These are phyloP conservation scores for Drosophila parabipectinata DNA, from an alignment of 1,140 invertebrate species.

Conservation along the genomic window DNA sequence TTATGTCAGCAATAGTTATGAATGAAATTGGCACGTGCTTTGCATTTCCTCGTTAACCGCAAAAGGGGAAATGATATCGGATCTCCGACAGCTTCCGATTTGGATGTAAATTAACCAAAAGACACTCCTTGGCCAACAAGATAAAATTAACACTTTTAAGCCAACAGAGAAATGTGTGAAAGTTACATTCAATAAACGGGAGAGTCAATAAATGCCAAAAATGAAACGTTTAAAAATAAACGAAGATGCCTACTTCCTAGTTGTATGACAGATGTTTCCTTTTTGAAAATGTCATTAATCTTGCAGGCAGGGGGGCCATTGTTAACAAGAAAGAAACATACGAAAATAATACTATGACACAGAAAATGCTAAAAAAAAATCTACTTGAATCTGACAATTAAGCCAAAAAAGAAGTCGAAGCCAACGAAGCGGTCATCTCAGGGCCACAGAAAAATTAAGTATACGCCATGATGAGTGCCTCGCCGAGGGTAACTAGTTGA, in stretches of 20 bases:
- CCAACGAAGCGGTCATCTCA: slow-evolving; percentile 50
- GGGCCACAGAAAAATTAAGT: slow-evolving; percentile 40
- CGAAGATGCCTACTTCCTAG: slow-evolving; percentile 39
- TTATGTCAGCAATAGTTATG: neutral
- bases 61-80: neutral
- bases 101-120: slow-evolving; percentile 19
- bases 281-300: slow-evolving; percentile 56
- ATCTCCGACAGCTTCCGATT: slow-evolving; percentile 25
- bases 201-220: slow-evolving; percentile 37
- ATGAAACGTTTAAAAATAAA: slow-evolving; percentile 38
- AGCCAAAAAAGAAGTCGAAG: slow-evolving; percentile 19
- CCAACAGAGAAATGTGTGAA: no score
- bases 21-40: slow-evolving; percentile 1
- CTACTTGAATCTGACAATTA: slow-evolving; percentile 29
- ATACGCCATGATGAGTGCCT: slow-evolving; percentile 20
- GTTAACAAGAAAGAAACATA: slow-evolving; percentile 27
- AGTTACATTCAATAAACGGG: slow-evolving; percentile 33
- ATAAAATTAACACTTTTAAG: slow-evolving; percentile 22
- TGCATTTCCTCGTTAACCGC: slow-evolving; percentile 3
- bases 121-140: slow-evolving; percentile 14
- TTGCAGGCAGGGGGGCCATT: slow-evolving; percentile 16
- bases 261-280: slow-evolving; percentile 47
- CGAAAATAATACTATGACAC: slow-evolving; percentile 49
- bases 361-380: slow-evolving; percentile 24
- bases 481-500: slow-evolving; percentile 43